Percentiles rank a stretch among this genome's conserved stretches.
Evolutionary conservation across 2,888 invertebrate genomes (phyloP).

Genomic region (Microctonus hyperodae): DNA sequence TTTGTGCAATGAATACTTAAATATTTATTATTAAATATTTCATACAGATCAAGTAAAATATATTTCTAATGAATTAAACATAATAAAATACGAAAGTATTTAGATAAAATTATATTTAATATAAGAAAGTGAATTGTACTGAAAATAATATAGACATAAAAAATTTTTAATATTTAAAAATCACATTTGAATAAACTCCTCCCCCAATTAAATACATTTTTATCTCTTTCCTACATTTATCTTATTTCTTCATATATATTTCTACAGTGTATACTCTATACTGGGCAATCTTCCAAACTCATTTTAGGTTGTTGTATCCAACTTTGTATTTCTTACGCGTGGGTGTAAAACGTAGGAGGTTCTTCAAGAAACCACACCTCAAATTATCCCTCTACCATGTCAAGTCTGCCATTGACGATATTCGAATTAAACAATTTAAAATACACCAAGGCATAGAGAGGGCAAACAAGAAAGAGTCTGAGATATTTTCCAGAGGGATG

Average conservation of each 20-base stretch:
- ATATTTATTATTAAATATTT: too few relatives aligned
- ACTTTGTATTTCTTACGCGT: constrained; percentile 42
- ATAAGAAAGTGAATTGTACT: too few relatives aligned
- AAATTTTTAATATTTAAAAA: too few relatives aligned
- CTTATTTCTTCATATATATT: not conserved
- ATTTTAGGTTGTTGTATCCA: constrained; percentile 6
- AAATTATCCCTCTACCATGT: constrained; percentile 35
- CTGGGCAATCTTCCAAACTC: constrained; percentile 13
- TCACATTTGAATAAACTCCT: too few relatives aligned
- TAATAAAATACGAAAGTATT: too few relatives aligned
- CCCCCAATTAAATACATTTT: not conserved
- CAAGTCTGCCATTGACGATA: constrained; percentile 33
- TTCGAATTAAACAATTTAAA: constrained; percentile 19
- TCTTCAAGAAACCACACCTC: constrained; percentile 52
- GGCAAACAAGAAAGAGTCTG: constrained; percentile 35
- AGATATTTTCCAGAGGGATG: constrained; percentile 28
- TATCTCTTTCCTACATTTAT: not conserved
- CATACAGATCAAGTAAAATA: too few relatives aligned
- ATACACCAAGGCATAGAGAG: constrained; percentile 25
- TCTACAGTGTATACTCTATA: not conserved
- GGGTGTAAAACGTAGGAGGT: constrained; percentile 57
- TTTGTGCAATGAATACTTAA: too few relatives aligned
- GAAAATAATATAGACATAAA: not conserved
- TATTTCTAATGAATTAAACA: too few relatives aligned
- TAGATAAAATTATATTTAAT: too few relatives aligned